A percentile compares a stretch with the other conserved stretches of the same genome.
Conservation (phyloP, 53 echinoderm and acorn worm genomes). For the Holothuria leucospilota region DNA sequence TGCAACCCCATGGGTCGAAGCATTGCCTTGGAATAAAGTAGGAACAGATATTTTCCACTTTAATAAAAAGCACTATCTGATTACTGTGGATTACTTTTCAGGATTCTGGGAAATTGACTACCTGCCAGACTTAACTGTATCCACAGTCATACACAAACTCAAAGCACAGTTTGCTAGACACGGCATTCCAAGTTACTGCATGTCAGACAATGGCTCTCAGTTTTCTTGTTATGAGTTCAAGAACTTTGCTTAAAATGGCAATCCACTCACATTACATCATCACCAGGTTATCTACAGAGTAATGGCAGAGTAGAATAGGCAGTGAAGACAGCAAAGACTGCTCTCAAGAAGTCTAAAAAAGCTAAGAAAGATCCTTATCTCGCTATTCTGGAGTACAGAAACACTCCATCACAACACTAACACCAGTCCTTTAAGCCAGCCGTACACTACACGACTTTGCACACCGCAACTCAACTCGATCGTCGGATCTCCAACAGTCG, state of each 20-base stretch:
- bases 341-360: constrained; percentile 62
- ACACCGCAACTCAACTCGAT: no score
- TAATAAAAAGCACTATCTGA: no score
- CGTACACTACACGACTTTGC: no score
- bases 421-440: constrained; percentile 43
- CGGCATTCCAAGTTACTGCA: constrained; percentile 55
- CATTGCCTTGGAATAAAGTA: constrained; percentile 55
- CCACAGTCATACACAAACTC: constrained; percentile 56
- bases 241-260: constrained; percentile 58
- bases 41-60: constrained; percentile 56
- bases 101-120: constrained; percentile 58
- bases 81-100: constrained; percentile 69
- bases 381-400: no score
- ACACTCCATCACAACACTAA: constrained; percentile 57
- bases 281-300: constrained; percentile 54
- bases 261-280: constrained; percentile 62
- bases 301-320: constrained; percentile 58
- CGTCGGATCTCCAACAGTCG: no score
- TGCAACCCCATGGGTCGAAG: constrained; percentile 53
- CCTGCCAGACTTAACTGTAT: constrained; percentile 26
- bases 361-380: constrained; percentile 65
- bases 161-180: constrained; percentile 70
- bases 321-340: constrained; percentile 60
- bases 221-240: constrained; percentile 57
- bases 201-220: constrained; percentile 72